Evolutionary conservation across 2,888 invertebrate genomes (phyloP), one percentile per base, ranked within the genome.

Genomic region (Pseudanteris insignis): DNA sequence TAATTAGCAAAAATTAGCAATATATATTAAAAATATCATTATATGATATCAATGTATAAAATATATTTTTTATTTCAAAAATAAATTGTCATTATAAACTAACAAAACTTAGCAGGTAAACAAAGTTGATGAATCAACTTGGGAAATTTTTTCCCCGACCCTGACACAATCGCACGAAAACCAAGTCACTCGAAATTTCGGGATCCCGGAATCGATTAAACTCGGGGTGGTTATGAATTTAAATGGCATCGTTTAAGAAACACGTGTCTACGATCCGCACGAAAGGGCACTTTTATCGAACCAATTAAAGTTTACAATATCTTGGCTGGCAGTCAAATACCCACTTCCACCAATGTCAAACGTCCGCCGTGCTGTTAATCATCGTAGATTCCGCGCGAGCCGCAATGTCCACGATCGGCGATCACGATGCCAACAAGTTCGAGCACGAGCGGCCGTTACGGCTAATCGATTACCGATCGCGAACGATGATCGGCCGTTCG

Each of bases 261-360:
- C 53, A 54, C 48, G 53, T 43, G 60, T 54, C 29, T 14, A 36
- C 15, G 33, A 33, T 60, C 33, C 12, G 28, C 54, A 60, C 60
- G 60, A 53, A 53, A 47, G 53, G 53, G 47, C 53, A 60, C 53
- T 60, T 60, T 32, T 43, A 43, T 43, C 53, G 53, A 51, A 41
- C 53, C 51, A 53, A 51, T 53, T 47, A 47, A 53, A 36, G 3
- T 12, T 14, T 40, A 36, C 47, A 33, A 53, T 60, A 53, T 48
- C 60, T 60, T 53, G 53, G 60, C 60, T 32, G 14, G 37, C 28
- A 47, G 47, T 53, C 47, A 53, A 59, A 59, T 37, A 36, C 12
- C 47, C 28, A 41, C 59, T 59, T 59, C 9, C 21, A 21, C 41
- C 59, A 59, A 59, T 51, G 51, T 46, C 59, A 59, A 59, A 50